A percentile compares a stretch with the other conserved stretches of the same genome.
Evolutionary conservation across 1,140 invertebrate species (phyloP).

Genomic region (Drosophila trapezifrons): DNA sequence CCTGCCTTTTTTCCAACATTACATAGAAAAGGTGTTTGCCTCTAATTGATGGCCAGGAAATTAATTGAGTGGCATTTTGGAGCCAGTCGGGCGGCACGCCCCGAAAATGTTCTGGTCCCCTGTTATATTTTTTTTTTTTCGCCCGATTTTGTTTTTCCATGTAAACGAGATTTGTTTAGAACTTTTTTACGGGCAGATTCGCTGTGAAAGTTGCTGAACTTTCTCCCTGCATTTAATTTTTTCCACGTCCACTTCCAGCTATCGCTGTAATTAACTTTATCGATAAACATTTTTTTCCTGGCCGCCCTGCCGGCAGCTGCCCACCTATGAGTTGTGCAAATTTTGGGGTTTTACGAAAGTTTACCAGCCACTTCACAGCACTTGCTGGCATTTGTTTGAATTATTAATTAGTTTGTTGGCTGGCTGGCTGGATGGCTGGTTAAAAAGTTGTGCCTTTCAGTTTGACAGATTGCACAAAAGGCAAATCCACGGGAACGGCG

Average conservation of each 20-base stretch:
- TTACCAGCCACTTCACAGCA: constrained; percentile 36
- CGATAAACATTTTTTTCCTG: constrained; percentile 54
- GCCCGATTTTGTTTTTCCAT: constrained; percentile 33
- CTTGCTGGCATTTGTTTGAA: constrained; percentile 45
- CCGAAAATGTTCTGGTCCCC: constrained; percentile 29
- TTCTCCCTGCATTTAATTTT: constrained; percentile 33
- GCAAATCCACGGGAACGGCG: constrained; percentile 4
- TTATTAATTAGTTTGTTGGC: constrained; percentile 67
- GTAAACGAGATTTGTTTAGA: constrained; percentile 49
- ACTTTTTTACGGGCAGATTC: constrained; percentile 45
- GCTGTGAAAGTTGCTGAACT: constrained; percentile 45
- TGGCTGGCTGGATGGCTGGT: constrained; percentile 29
- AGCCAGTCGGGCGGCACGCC: constrained; percentile 23
- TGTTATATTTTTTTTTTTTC: not conserved
- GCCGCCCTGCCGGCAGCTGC: not conserved
- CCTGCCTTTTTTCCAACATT: constrained; percentile 26
- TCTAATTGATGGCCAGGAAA: constrained; percentile 62
- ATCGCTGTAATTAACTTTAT: constrained; percentile 64
- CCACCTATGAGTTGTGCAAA: constrained; percentile 37
- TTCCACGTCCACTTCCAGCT: constrained; percentile 9
- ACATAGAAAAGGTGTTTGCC: constrained; percentile 78
- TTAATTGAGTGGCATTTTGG: constrained; percentile 66
- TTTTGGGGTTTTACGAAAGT: constrained; percentile 27
- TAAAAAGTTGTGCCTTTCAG: constrained; percentile 54
- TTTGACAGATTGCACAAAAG: constrained; percentile 64